Evolutionary conservation across 2,797 vertebrate genomes (phyloP).

Genomic region (Tragelaphus eurycerus): DNA sequence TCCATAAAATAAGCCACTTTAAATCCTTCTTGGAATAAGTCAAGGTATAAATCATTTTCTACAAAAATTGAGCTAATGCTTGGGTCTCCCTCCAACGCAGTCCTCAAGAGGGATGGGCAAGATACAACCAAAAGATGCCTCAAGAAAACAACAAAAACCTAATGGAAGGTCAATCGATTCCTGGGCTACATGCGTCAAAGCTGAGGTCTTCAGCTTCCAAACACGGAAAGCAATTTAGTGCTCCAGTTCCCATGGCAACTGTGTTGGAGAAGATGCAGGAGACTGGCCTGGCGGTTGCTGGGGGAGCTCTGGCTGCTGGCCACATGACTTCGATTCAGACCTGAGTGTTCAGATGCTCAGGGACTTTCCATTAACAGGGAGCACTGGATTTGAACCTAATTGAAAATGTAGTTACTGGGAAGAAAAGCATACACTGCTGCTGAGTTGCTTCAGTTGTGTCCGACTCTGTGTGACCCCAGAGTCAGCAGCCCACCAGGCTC

Average conservation of each 20-base stretch:
- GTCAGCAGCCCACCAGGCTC: too few species aligned
- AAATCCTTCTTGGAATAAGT: conserved; percentile 45
- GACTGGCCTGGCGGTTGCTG: conserved; percentile 17
- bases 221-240: conserved; percentile 59
- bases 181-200: conserved; percentile 55
- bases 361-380: conserved; percentile 24
- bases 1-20: not conserved
- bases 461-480: too few species aligned
- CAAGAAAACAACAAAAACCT: conserved; percentile 55
- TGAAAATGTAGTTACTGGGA: conserved; percentile 36
- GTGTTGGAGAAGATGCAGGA: conserved; percentile 32
- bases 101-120: conserved; percentile 28
- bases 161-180: conserved; percentile 69
- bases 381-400: conserved; percentile 7
- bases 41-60: not conserved
- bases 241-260: conserved; percentile 74
- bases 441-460: too few species aligned
- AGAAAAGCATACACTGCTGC: not conserved
- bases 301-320: conserved; percentile 46
- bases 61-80: conserved; percentile 23
- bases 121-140: conserved; percentile 3
- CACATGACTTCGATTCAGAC: conserved; percentile 1
- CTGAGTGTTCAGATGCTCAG: not conserved
- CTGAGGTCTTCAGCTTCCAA: conserved; percentile 65
- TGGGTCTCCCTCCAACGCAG: not conserved